Evolutionary conservation across 1,140 invertebrate genomes (phyloP), one percentile per base, ranked within the genome.

Genomic region (Diorhabda elongata): DNA sequence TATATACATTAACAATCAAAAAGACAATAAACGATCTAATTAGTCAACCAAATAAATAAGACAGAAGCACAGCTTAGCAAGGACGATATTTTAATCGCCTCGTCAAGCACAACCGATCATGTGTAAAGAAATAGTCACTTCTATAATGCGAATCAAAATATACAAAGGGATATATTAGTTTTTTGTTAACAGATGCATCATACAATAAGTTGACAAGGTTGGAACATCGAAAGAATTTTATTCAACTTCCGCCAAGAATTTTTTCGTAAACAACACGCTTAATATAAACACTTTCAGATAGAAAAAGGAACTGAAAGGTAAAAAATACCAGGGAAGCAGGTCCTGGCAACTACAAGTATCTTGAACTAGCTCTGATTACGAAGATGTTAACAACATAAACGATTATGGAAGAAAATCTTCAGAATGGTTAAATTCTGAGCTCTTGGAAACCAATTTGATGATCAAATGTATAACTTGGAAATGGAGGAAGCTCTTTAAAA

Each of bases 41-140:
- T 41, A 3, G 58, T 42, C 42, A 42, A 60, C 26, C 58, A 60
- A 60, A 42, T 42, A 42, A 60, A 11, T 42, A 11, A 11, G 42
- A 42, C 4, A 26, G 0, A 26, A 26, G 26, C 26, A 26, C 26
- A 26, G 26, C 58, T 3, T 3, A 60, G 58, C 6, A 42, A 8
- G 58, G 58, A 60, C 58, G 8, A 8, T 60, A 60, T 60, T 42
- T 26, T 26, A 60, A 60, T 60, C 4, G 42, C 42, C 58, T 60
- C 11, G 11, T 60, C 42, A 60, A 60, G 58, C 58, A 42, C 6
- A 60, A 60, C 42, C 58, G 58, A 60, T 26, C 58, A 60, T 60
- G 58, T 60, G 58, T 26, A 60, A 5, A n/a, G 57, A 11, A 57
- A 9, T 4, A 57, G 58, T 26, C 6, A 26, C 4, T 42, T 42